Evolutionary conservation across 2,888 invertebrate genomes (phyloP).

Genomic region (Macrosoma leucophasiata): DNA sequence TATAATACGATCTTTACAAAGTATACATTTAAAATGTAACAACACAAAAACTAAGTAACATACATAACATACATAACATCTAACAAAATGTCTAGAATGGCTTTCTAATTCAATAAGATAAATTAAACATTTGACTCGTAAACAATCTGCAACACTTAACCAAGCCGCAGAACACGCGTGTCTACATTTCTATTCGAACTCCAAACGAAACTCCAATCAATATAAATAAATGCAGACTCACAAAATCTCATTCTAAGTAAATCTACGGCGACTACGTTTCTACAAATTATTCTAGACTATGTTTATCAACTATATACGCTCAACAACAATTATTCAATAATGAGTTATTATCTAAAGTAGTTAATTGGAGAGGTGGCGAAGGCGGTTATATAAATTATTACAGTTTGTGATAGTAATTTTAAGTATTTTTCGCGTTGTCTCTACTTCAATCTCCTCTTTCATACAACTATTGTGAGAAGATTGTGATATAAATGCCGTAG

Average conservation of each 20-base stretch:
- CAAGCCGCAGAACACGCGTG: too few relatives aligned
- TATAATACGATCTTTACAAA: slow-evolving; percentile 22
- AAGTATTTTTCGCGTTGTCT: too few relatives aligned
- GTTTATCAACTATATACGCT: slow-evolving; percentile 30
- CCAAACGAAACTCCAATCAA: too few relatives aligned
- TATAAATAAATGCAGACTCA: too few relatives aligned
- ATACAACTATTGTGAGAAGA: slow-evolving; percentile 13
- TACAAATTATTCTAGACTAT: slow-evolving; percentile 33
- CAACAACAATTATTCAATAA: slow-evolving; percentile 31
- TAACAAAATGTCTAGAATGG: neutral
- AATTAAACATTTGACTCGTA: too few relatives aligned
- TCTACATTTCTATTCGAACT: too few relatives aligned
- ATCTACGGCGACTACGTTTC: slow-evolving; percentile 30
- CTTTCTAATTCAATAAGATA: too few relatives aligned
- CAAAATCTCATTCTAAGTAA: slow-evolving; percentile 14
- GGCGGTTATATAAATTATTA: slow-evolving; percentile 27
- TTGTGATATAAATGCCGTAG: slow-evolving; percentile 15
- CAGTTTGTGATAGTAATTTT: slow-evolving; percentile 20
- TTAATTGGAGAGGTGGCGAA: slow-evolving; percentile 21
- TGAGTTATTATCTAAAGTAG: slow-evolving; percentile 25
- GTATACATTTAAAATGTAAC: slow-evolving; percentile 27
- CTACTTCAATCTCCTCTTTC: too few relatives aligned
- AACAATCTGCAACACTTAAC: too few relatives aligned
- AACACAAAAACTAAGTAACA: slow-evolving; percentile 22
- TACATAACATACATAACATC: slow-evolving; percentile 16